Evolutionary conservation across 2,113 vertebrate species (phyloP).

Genomic region (Nerophis ophidion): DNA sequence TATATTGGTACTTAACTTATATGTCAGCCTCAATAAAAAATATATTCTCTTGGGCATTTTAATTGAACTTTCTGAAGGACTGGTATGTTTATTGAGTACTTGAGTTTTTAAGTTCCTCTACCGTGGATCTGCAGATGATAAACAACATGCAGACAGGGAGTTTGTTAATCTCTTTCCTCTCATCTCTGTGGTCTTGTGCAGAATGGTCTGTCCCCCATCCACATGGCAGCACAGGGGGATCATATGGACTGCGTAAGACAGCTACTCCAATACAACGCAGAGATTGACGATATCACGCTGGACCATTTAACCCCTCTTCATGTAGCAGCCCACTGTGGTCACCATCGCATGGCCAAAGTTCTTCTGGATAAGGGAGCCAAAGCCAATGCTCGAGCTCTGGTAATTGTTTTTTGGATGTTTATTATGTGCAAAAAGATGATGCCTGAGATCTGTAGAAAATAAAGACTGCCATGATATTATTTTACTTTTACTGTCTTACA

Average conservation of each 20-base stretch:
- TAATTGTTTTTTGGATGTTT: constrained; percentile 50
- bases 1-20: neutral
- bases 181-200: constrained; percentile 36
- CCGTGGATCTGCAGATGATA: neutral
- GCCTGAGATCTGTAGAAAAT: neutral
- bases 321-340: constrained; percentile 93
- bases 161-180: neutral
- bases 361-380: constrained; percentile 95
- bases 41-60: neutral
- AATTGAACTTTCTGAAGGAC: neutral
- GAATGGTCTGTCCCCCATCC: constrained; percentile 95
- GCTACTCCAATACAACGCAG: constrained; percentile 87
- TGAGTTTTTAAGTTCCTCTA: neutral
- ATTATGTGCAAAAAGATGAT: neutral
- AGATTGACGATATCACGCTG: constrained; percentile 94
- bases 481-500: neutral
- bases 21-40: neutral
- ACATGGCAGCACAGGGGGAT: constrained; percentile 97
- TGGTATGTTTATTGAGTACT: neutral
- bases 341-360: constrained; percentile 92
- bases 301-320: constrained; percentile 95
- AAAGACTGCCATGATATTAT: no score
- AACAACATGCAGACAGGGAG: no score
- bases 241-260: constrained; percentile 93
- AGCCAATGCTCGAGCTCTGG: constrained; percentile 90